These are phyloP conservation scores for Venturia canescens DNA, from an alignment of 1,140 invertebrate species.

Conservation along the genomic window DNA sequence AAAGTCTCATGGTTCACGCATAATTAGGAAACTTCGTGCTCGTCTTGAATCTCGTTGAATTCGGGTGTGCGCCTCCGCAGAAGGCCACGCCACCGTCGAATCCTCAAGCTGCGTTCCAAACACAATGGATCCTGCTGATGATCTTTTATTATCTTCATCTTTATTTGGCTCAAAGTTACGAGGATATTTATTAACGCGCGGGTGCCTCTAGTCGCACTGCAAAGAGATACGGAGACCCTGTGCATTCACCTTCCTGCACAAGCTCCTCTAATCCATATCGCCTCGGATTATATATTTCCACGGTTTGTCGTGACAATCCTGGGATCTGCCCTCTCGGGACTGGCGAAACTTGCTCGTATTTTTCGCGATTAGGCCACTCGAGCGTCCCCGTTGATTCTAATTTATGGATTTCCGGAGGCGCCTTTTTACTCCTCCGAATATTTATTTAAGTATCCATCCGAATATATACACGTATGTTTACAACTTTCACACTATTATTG, in stretches of 20 bases:
- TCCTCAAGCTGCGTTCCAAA: not conserved
- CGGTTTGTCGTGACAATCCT: slow-evolving; percentile 24
- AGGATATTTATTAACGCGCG: slow-evolving; percentile 35
- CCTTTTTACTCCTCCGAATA: not conserved
- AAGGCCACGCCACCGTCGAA: slow-evolving; percentile 21
- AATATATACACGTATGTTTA: not conserved
- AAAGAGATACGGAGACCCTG: not conserved
- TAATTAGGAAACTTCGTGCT: not conserved
- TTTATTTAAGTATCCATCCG: not conserved
- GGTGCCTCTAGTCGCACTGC: too few species aligned
- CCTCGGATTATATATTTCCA: slow-evolving; percentile 32
- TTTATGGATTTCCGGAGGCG: slow-evolving; percentile 49
- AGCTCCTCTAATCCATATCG: slow-evolving; percentile 30
- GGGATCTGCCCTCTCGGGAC: not conserved
- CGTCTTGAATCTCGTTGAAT: slow-evolving; percentile 9
- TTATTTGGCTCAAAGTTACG: not conserved
- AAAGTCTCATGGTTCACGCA: not conserved
- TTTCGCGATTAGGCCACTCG: slow-evolving; percentile 52
- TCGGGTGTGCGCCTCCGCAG: not conserved
- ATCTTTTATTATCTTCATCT: slow-evolving; percentile 37
- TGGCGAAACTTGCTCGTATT: slow-evolving; percentile 39
- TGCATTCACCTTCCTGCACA: not conserved
- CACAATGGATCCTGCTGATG: slow-evolving; percentile 24
- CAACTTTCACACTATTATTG: not conserved
- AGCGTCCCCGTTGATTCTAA: slow-evolving; percentile 49